phyloP scores from a whole-genome alignment of 2,113 vertebrate species.

The Etheostoma cragini region DNA sequence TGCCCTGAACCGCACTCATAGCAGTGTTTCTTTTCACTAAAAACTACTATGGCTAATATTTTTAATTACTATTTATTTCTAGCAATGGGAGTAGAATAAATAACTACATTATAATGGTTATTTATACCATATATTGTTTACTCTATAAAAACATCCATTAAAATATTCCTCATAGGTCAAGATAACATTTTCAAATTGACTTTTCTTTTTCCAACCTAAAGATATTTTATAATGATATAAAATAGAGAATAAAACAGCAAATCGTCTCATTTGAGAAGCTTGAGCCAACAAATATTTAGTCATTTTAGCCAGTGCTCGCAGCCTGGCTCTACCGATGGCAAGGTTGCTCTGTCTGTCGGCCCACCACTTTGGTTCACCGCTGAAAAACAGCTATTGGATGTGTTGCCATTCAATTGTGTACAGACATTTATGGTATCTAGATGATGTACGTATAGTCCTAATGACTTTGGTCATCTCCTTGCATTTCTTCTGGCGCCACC shows the following conservation, averaged over 20 bases:
- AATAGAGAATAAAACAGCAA: not conserved
- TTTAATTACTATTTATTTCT: not conserved
- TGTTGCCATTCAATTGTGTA: not conserved
- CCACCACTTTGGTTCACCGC: not conserved
- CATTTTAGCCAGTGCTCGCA: not conserved
- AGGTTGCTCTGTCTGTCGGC: not conserved
- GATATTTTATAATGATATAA: not conserved
- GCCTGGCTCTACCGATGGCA: not conserved
- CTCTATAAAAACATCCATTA: not conserved
- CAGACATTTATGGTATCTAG: not conserved
- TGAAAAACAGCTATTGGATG: not conserved
- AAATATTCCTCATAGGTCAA: not conserved
- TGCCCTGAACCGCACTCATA: slow-evolving; percentile 24
- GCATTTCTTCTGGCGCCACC: no score
- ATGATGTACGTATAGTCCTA: not conserved
- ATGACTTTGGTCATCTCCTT: not conserved
- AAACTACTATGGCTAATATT: not conserved
- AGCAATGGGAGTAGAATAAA: not conserved
- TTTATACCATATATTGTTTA: not conserved
- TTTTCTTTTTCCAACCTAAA: not conserved
- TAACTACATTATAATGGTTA: not conserved
- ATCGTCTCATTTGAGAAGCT: not conserved
- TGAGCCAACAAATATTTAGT: not conserved
- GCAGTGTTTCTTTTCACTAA: not conserved
- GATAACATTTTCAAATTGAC: not conserved